Conservation (phyloP, 1,140 invertebrate species). For the Dryas iulia region DNA sequence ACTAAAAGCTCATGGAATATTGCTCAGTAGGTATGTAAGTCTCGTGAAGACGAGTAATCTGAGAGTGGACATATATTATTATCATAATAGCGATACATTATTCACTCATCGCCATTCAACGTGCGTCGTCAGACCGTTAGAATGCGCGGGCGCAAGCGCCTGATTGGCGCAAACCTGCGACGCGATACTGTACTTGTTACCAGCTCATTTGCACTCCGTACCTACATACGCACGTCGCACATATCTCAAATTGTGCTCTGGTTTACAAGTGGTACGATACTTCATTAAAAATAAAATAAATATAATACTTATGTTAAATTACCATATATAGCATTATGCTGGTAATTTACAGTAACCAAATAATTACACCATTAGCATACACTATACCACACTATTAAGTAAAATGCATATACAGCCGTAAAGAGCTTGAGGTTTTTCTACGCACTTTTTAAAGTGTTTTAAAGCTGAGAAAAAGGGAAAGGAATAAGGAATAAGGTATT, state of each 20-base stretch:
- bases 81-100: background rate
- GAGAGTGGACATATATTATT: background rate
- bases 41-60: background rate
- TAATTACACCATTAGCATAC: constrained; percentile 1
- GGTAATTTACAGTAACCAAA: constrained; percentile 5
- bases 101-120: constrained; percentile 8
- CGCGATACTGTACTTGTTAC: background rate
- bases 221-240: no score
- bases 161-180: constrained; percentile 11
- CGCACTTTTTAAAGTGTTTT: no score
- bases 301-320: no score
- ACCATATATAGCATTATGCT: background rate
- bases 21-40: no score
- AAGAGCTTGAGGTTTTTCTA: constrained; percentile 6
- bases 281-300: no score
- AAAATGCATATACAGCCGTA: constrained; percentile 15
- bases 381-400: constrained; percentile 7
- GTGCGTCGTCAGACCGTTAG: constrained; percentile 7
- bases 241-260: no score
- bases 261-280: no score
- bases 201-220: constrained; percentile 10
- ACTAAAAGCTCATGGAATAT: no score
- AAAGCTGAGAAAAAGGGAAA: no score
- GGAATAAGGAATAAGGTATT: no score
- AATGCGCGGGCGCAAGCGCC: background rate